A percentile compares a stretch with the other conserved stretches of the same genome.
Conservation (phyloP, 1,140 invertebrate genomes). For the Pseudomyrmex pallidus region DNA sequence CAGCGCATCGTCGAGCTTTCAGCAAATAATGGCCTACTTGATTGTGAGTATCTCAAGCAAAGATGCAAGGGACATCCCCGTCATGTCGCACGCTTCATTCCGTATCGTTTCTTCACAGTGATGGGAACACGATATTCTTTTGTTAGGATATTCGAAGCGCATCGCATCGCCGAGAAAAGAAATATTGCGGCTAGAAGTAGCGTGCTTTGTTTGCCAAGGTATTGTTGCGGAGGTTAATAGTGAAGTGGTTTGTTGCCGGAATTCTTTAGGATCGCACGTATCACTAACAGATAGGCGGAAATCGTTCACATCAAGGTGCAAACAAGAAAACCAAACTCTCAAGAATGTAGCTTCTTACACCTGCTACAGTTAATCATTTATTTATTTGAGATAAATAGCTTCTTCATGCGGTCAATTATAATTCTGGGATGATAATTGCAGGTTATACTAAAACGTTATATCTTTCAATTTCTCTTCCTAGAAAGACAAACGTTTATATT, state of each 20-base stretch:
- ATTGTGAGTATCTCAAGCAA: slow-evolving; percentile 72
- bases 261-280: slow-evolving; percentile 46
- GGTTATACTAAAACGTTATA: too few relatives aligned
- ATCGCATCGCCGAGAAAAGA: slow-evolving; percentile 58
- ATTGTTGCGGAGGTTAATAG: slow-evolving; percentile 70
- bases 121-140: slow-evolving; percentile 42
- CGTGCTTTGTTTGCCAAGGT: slow-evolving; percentile 62
- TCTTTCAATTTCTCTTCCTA: too few relatives aligned
- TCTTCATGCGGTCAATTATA: too few relatives aligned
- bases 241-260: slow-evolving; percentile 55
- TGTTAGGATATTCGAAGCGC: slow-evolving; percentile 21
- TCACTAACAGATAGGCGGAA: slow-evolving; percentile 46
- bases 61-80: slow-evolving; percentile 59
- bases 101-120: slow-evolving; percentile 54
- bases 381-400: too few relatives aligned
- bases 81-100: slow-evolving; percentile 59
- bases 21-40: slow-evolving; percentile 76
- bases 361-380: not conserved
- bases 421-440: too few relatives aligned
- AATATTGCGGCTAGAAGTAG: slow-evolving; percentile 71
- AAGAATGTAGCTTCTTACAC: too few relatives aligned
- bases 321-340: too few relatives aligned
- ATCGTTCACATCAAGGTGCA: not conserved
- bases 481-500: too few relatives aligned
- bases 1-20: slow-evolving; percentile 61